Conservation (phyloP, 1,140 invertebrate species). For the Nephila pilipes region DNA sequence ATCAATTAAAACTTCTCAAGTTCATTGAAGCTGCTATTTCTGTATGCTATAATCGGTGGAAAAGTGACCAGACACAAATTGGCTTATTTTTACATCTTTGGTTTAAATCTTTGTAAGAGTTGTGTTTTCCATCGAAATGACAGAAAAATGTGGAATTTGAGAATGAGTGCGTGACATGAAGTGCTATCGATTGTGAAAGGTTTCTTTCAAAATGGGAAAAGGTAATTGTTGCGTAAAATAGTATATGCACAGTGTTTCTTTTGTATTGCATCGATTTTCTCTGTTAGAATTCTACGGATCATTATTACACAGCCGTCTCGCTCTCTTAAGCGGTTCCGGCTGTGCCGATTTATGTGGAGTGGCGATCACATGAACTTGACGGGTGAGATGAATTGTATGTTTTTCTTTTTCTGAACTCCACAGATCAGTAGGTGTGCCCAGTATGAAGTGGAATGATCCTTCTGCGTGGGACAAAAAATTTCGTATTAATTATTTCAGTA, state of each 20-base stretch:
- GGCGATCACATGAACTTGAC: not conserved
- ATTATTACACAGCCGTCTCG: not conserved
- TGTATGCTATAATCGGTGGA: not conserved
- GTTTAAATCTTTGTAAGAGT: no score
- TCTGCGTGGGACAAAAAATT: not conserved
- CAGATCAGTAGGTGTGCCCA: not conserved
- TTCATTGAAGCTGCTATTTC: not conserved
- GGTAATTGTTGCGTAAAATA: no score
- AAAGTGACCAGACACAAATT: not conserved
- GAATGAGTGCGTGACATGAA: no score
- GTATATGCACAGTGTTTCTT: not conserved
- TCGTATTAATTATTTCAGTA: not conserved
- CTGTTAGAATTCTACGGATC: not conserved
- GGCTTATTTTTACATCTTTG: no score
- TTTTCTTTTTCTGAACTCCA: constrained; percentile 19
- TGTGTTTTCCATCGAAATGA: no score
- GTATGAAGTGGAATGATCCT: not conserved
- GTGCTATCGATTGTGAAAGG: no score
- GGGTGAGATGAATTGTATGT: constrained; percentile 28
- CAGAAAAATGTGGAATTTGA: no score
- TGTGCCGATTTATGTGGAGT: not conserved
- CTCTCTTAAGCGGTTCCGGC: not conserved
- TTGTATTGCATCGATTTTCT: not conserved
- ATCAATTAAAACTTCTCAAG: not conserved
- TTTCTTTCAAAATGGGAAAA: no score